These are phyloP conservation scores for Mastacembelus armatus DNA, from an alignment of 2,797 vertebrate species.

Conservation along the genomic window DNA sequence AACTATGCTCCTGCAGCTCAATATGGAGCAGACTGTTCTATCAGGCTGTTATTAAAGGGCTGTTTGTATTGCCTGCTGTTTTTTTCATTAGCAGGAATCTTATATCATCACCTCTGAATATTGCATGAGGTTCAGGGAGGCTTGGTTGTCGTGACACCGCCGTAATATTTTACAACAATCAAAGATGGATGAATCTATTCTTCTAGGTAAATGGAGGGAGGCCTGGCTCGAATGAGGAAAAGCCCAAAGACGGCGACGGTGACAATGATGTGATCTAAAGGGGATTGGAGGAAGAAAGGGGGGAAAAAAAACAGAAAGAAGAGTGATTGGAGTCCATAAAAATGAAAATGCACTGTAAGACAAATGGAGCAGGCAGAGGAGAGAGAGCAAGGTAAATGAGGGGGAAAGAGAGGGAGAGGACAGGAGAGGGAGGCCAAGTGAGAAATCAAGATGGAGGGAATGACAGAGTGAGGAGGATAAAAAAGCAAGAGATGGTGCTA, in stretches of 20 bases:
- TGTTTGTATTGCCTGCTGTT: slow-evolving; percentile 77
- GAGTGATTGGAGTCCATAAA: slow-evolving; percentile 74
- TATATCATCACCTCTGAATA: slow-evolving; percentile 81
- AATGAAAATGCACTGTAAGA: slow-evolving; percentile 69
- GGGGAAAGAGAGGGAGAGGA: slow-evolving; percentile 55
- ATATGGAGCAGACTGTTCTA: slow-evolving; percentile 48
- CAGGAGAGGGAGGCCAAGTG: slow-evolving; percentile 42
- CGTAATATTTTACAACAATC: slow-evolving; percentile 81
- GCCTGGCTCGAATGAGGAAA: slow-evolving; percentile 47
- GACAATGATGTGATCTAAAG: slow-evolving; percentile 42
- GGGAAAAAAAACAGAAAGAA: slow-evolving; percentile 1
- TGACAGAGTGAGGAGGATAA: slow-evolving; percentile 45
- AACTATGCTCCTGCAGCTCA: slow-evolving; percentile 33
- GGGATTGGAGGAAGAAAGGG: background rate
- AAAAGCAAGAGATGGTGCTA: slow-evolving; percentile 47
- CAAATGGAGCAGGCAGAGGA: slow-evolving; percentile 58
- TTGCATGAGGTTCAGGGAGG: slow-evolving; percentile 78
- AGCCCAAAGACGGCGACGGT: slow-evolving; percentile 45
- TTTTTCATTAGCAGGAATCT: slow-evolving; percentile 81
- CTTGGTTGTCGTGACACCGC: slow-evolving; percentile 69
- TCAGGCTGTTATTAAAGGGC: slow-evolving; percentile 73
- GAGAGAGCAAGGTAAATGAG: slow-evolving; percentile 62
- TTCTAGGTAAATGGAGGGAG: slow-evolving; percentile 68
- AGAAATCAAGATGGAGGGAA: slow-evolving; percentile 52
- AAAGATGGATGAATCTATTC: slow-evolving; percentile 79